Base-by-base conservation (phyloP, 2,113 vertebrate genomes). In the Bos javanicus region DNA sequence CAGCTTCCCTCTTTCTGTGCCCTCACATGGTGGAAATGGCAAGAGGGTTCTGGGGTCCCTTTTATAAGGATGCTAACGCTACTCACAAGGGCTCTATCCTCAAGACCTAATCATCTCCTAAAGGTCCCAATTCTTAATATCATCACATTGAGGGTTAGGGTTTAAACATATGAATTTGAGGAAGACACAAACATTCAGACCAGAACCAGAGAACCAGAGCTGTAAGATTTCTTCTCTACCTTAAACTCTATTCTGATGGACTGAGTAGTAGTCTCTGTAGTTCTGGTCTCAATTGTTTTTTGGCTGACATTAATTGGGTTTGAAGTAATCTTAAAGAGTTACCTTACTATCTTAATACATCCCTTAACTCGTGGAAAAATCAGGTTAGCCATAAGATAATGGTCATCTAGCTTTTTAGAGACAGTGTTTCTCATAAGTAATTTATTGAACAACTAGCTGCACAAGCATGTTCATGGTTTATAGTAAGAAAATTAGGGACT, bases 371-470 rank as follows among this genome's bases (percentile, higher is more conserved):
- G 39, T 52, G 46, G 52, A 76, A 71, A 57, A 91, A 64, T 89
- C 50, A 88, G 25, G 7, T 87, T 94, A 59, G 14, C 43, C 4
- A 48, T 50, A 60, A 60, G 30, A 84, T 64, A 28, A 60, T n/a
- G 50, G 6, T 67, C 21, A 71, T 81, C 36, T 92, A 76, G 74
- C 50, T 26, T 94, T 96, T 92, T 76, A 92, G 87, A 96, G 46
- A 76, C n/a, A 86, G 78, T n/a, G 46, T 82, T 94, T 94, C 52
- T 54, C n/a, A 60, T 81, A 96, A 90, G 21, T 43, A 95, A 86
- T 95, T 46, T 71, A 95, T 60, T 89, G 43, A 71, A 57, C 17
- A 86, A 15, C 28, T 33, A 50, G 46, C 78, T 74, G 11, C 26
- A 85, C 7, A 59, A 85, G 23, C 28, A 81, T 28, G 23, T 46